These are phyloP conservation scores for Aphidius colemani DNA, from an alignment of 2,888 invertebrate genomes.

Conservation along the genomic window DNA sequence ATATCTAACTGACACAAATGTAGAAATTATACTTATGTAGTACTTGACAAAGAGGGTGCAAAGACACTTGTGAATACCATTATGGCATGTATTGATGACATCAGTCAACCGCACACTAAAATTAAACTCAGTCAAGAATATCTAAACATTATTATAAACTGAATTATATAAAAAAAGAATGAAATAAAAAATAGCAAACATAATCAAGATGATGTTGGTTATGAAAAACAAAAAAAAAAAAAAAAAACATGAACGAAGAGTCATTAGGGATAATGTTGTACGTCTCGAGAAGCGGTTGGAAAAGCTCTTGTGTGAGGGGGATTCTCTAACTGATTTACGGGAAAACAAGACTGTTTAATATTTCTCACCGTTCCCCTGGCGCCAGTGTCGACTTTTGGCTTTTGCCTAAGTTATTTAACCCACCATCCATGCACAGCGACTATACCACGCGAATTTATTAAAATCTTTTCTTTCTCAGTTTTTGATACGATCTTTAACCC, in stretches of 20 bases:
- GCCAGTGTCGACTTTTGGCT: constrained; percentile 43
- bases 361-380: constrained; percentile 52
- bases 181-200: not conserved
- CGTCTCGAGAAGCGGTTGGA: constrained; percentile 7
- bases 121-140: constrained; percentile 39
- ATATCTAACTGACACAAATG: not conserved
- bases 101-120: constrained; percentile 50
- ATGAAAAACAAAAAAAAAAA: not conserved
- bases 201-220: not conserved
- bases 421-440: not conserved
- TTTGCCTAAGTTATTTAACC: constrained; percentile 28
- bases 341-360: constrained; percentile 60
- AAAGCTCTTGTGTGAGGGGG: constrained; percentile 34
- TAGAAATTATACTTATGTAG: constrained; percentile 21
- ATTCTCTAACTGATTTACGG: constrained; percentile 59
- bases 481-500: constrained; percentile 32
- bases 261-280: constrained; percentile 11
- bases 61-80: constrained; percentile 39
- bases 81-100: constrained; percentile 36
- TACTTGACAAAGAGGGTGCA: constrained; percentile 25
- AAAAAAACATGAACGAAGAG: constrained; percentile 1
- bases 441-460: constrained; percentile 38
- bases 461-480: constrained; percentile 37
- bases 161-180: not conserved
- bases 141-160: not conserved